phyloP scores from a whole-genome alignment of 35 echinoderm and acorn worm species.

The Diadema setosum region DNA sequence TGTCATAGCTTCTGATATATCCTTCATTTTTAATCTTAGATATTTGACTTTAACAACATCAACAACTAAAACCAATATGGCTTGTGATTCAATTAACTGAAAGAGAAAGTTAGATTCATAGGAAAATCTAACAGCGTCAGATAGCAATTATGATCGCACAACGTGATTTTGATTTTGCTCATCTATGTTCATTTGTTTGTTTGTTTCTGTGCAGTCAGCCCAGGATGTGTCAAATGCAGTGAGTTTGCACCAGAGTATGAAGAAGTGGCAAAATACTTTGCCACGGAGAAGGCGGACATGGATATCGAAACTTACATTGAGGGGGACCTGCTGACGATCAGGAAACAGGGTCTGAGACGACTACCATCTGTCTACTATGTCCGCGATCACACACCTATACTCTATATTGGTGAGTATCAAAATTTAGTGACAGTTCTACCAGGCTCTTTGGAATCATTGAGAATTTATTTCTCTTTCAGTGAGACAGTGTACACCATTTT shows the following conservation, averaged over 20 bases:
- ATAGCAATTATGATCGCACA: background rate
- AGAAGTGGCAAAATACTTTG: background rate
- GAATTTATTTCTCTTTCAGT: background rate
- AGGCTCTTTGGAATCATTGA: background rate
- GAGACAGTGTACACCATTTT: background rate
- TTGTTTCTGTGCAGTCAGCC: background rate
- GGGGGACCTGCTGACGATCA: background rate
- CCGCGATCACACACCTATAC: background rate
- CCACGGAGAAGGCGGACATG: background rate
- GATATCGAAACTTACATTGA: background rate
- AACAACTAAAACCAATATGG: background rate
- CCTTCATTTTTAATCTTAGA: background rate
- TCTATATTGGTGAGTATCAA: background rate
- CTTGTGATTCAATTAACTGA: background rate
- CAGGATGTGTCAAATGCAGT: background rate
- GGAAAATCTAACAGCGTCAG: background rate
- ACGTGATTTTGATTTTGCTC: background rate
- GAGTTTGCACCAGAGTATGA: constrained; percentile 6
- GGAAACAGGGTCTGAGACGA: background rate
- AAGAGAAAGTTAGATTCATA: background rate
- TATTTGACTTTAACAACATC: background rate
- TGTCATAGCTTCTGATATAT: background rate
- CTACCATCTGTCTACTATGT: background rate
- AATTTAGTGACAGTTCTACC: background rate
- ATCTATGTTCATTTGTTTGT: background rate